Evolutionary conservation across 2,797 vertebrate species (phyloP).

Genomic region (Pangasius mekongensis): DNA sequence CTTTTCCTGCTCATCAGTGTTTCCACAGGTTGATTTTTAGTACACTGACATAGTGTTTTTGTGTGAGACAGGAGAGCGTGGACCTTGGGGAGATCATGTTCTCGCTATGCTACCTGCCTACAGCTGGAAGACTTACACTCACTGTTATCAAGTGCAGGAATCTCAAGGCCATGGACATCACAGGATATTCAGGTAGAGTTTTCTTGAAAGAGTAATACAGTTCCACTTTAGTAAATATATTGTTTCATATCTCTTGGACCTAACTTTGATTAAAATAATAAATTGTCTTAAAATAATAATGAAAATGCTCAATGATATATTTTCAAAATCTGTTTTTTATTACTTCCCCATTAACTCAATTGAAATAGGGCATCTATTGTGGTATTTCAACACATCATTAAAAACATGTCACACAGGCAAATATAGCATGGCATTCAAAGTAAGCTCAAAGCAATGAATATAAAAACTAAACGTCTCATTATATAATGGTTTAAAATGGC

Average conservation of each 20-base stretch:
- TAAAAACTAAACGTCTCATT: constrained; percentile 45
- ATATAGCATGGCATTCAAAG: constrained; percentile 57
- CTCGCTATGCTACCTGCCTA: constrained; percentile 97
- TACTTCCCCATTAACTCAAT: neutral
- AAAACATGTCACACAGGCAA: constrained; percentile 15
- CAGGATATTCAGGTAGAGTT: constrained; percentile 91
- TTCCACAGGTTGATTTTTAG: constrained; percentile 25
- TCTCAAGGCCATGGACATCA: constrained; percentile 99
- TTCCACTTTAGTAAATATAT: neutral
- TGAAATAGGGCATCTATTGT: neutral
- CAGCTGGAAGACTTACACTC: constrained; percentile 93
- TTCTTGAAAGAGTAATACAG: neutral
- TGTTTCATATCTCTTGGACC: neutral
- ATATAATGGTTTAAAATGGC: constrained; percentile 22
- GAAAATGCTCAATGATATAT: neutral
- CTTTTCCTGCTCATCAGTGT: neutral
- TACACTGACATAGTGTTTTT: constrained; percentile 18
- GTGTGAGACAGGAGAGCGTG: constrained; percentile 86
- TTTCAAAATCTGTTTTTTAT: neutral
- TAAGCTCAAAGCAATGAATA: constrained; percentile 52
- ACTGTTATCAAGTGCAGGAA: constrained; percentile 99
- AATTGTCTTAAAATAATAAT: neutral
- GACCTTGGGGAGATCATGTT: constrained; percentile 99
- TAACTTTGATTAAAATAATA: neutral
- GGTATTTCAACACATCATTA: constrained; percentile 9